Base-by-base conservation (phyloP, 2,113 vertebrate genomes). In the Montifringilla adamsi region DNA sequence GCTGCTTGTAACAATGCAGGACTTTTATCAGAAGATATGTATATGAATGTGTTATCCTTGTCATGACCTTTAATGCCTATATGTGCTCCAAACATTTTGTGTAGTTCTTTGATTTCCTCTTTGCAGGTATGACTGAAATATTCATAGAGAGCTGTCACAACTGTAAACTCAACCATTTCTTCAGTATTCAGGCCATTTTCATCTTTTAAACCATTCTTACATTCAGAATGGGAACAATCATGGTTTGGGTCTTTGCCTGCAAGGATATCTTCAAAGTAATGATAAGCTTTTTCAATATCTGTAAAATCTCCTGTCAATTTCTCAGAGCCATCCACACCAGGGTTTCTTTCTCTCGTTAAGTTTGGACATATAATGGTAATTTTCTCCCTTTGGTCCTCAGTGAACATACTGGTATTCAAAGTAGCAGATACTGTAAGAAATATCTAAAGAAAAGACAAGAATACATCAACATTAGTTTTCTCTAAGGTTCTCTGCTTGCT, bases 361-460 rank as follows among this genome's bases (percentile, higher is more conserved):
- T 64, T 86, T 68, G 98, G 97, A 75, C 87, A 98, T 15, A 96
- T 3, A 43, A 15, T 8, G 15, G 60, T 28, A 77, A 98, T 78
- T 33, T 62, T 64, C 33, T 96, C 58, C 73, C 97, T 98, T 70
- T 97, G 95, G 74, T 97, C 78, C 87, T 93, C 55, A 72, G 96
- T 95, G 83, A 98, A 87, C 89, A 98, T 89, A 17, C 69, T 74
- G 56, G 95, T 81, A 93, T 98, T 97, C 95, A 98, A 94, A 50
- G 89, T 93, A 8, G 98, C 98, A 26, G 92, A 94, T 21, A 98
- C 97, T 26, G 49, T 62, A 66, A 97, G 90, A 95, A 98, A 98
- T 92, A 98, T 95, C 98, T 98, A 94, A 87, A 96, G 75, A 94
- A 88, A 95, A 91, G 19, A 91, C n/a, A 87, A 59, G 22, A 68